phyloP scores from a whole-genome alignment of 1,140 invertebrate species.

The Drosophila rufa region DNA sequence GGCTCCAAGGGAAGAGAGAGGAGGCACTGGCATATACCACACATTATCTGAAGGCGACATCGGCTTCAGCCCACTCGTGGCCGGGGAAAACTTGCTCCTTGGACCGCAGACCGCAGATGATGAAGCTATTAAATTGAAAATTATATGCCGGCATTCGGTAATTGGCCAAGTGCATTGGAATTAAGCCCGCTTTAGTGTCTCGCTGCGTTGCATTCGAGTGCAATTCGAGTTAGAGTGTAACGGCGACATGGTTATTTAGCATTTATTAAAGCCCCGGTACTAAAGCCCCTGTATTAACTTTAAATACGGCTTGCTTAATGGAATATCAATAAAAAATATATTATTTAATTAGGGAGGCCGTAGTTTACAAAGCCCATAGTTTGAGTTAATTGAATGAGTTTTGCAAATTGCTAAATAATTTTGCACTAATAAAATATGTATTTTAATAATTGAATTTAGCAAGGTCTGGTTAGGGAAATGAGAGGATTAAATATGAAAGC shows the following conservation, averaged over 20 bases:
- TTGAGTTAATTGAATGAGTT: neutral
- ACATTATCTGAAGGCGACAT: constrained; percentile 32
- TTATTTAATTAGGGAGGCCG: constrained; percentile 6
- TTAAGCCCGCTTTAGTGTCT: constrained; percentile 58
- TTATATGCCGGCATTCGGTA: constrained; percentile 67
- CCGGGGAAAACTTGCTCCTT: constrained; percentile 46
- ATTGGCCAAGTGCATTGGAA: constrained; percentile 74
- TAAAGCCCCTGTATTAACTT: neutral
- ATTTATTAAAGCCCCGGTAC: constrained; percentile 12
- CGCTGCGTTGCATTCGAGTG: constrained; percentile 11
- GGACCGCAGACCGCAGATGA: constrained; percentile 37
- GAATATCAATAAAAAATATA: constrained; percentile 12
- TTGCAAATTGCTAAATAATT: neutral
- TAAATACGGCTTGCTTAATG: constrained; percentile 12
- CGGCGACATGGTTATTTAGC: constrained; percentile 38
- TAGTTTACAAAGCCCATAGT: neutral
- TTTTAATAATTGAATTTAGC: neutral
- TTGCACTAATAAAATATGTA: neutral
- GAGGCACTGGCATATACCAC: neutral
- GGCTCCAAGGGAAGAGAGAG: neutral
- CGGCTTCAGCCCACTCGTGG: constrained; percentile 23
- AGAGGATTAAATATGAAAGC: neutral
- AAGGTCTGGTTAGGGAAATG: no score
- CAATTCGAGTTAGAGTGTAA: constrained; percentile 15
- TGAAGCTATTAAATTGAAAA: constrained; percentile 83